A percentile compares a stretch with the other conserved stretches of the same genome.
phyloP scores from a whole-genome alignment of 2,113 vertebrate species.

The Eudyptes chrysolophus region DNA sequence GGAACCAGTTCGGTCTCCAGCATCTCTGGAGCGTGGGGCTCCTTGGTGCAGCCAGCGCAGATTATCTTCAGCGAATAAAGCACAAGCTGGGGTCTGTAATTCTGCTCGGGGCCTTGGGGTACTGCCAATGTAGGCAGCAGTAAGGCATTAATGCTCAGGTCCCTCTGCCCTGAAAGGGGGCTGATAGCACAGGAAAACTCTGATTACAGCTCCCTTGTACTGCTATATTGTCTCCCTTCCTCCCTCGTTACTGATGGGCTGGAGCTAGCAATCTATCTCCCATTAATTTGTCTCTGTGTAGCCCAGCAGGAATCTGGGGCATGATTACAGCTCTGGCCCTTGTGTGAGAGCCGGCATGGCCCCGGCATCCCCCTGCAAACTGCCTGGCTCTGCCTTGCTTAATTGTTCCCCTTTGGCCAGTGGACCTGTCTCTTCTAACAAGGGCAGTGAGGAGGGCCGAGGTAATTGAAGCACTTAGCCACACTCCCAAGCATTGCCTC shows the following conservation, averaged over 20 bases:
- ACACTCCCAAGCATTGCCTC: constrained; percentile 55
- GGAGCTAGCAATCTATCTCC: constrained; percentile 29
- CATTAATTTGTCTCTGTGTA: neutral
- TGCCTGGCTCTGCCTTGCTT: constrained; percentile 41
- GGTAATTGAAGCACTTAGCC: constrained; percentile 69
- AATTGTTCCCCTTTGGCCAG: constrained; percentile 71
- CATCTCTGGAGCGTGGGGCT: neutral
- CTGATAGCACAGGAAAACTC: neutral
- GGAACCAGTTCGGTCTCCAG: neutral
- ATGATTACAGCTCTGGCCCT: constrained; percentile 21
- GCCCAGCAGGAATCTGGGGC: constrained; percentile 27
- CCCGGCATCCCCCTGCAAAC: neutral
- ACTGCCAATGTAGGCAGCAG: neutral
- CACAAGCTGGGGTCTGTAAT: neutral
- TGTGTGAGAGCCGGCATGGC: neutral
- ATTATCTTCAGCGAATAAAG: neutral
- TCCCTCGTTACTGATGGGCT: neutral
- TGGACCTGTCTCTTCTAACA: constrained; percentile 66
- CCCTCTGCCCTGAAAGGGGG: neutral
- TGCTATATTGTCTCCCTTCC: neutral
- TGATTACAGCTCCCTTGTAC: neutral
- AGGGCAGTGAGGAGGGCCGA: constrained; percentile 48
- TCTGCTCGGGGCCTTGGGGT: neutral
- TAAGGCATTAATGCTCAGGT: neutral
- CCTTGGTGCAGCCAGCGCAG: rapidly evolving